These are phyloP conservation scores for Thamnophis elegans DNA, from an alignment of 2,797 vertebrate species.

Conservation along the genomic window DNA sequence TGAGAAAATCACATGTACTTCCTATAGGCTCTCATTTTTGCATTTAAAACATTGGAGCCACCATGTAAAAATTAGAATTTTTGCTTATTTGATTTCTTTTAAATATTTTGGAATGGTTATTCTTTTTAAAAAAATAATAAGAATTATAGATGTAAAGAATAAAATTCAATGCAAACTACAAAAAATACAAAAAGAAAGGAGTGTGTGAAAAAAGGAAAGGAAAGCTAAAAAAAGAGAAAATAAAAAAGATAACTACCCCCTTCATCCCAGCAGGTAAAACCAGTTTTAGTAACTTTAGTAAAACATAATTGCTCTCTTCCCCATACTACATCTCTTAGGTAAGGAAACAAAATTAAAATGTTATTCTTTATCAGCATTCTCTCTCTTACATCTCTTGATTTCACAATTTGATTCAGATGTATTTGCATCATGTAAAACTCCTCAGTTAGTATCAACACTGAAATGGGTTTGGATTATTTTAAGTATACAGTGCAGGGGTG, in stretches of 20 bases:
- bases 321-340: neutral
- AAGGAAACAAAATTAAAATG: neutral
- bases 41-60: neutral
- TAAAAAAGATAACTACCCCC: neutral
- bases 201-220: neutral
- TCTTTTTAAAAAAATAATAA: neutral
- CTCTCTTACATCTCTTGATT: neutral
- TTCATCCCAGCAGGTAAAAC: neutral
- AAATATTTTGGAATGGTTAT: neutral
- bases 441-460: neutral
- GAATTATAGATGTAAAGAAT: neutral
- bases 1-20: neutral
- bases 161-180: neutral
- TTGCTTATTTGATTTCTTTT: neutral
- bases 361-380: no score
- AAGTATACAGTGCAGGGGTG: neutral
- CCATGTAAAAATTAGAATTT: neutral
- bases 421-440: neutral
- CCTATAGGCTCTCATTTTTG: neutral
- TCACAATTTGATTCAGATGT: neutral
- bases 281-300: neutral
- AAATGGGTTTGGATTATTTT: neutral
- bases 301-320: neutral
- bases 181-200: neutral
- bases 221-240: neutral